These are phyloP conservation scores for Pheosia tremula DNA, from an alignment of 2,888 invertebrate genomes.

Conservation along the genomic window DNA sequence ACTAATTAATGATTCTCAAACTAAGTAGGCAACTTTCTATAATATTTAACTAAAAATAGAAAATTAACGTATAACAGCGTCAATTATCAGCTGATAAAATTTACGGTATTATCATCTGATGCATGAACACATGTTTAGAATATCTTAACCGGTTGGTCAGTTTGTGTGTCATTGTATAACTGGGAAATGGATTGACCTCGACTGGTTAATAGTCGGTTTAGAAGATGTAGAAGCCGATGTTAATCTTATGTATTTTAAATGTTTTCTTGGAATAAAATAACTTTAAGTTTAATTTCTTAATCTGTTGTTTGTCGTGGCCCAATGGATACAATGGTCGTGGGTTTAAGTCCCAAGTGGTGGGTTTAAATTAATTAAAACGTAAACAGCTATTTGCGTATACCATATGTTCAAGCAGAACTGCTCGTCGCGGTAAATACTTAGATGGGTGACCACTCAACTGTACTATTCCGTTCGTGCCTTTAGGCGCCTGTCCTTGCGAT, in stretches of 20 bases:
- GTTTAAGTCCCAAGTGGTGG: no score
- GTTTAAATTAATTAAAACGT: no score
- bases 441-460: no score
- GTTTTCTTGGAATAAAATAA: not conserved
- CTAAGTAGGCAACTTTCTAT: constrained; percentile 31
- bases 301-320: not conserved
- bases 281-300: not conserved
- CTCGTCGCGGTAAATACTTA: no score
- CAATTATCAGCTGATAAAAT: constrained; percentile 41
- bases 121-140: constrained; percentile 25
- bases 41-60: constrained; percentile 15
- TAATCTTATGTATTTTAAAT: not conserved
- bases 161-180: constrained; percentile 30
- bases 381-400: no score
- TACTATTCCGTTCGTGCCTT: no score
- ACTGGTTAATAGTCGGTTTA: constrained; percentile 11
- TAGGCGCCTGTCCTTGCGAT: no score
- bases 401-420: no score
- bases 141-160: constrained; percentile 29
- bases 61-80: constrained; percentile 35
- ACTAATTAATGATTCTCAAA: constrained; percentile 5
- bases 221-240: constrained; percentile 11
- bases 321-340: not conserved
- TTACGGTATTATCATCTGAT: constrained; percentile 28
- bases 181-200: constrained; percentile 27